phyloP scores from a whole-genome alignment of 2,888 invertebrate genomes.

The Cosmia trapezina region DNA sequence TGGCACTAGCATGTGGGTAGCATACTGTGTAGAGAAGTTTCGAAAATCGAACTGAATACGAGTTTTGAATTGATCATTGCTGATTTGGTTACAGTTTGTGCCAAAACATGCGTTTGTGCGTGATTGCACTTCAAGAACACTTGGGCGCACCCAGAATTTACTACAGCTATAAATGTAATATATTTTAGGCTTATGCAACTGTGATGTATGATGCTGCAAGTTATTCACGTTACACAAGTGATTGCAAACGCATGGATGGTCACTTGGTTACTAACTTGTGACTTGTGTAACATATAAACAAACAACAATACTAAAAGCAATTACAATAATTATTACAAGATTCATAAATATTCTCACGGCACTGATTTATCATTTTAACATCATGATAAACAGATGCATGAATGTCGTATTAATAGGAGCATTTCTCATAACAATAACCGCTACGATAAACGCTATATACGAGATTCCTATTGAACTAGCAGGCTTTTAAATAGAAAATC shows the following conservation, averaged over 20 bases:
- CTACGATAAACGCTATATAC: not conserved
- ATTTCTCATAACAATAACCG: slow-evolving; percentile 10
- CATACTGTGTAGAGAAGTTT: slow-evolving; percentile 68
- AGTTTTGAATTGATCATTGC: slow-evolving; percentile 71
- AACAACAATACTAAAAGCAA: slow-evolving; percentile 17
- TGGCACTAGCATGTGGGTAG: slow-evolving; percentile 66
- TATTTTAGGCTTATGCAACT: slow-evolving; percentile 56
- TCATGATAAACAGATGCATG: slow-evolving; percentile 27
- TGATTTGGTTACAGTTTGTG: slow-evolving; percentile 62
- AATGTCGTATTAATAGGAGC: slow-evolving; percentile 13
- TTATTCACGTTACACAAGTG: slow-evolving; percentile 54
- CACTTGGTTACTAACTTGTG: slow-evolving; percentile 29
- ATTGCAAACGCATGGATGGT: slow-evolving; percentile 23
- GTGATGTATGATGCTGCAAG: slow-evolving; percentile 49
- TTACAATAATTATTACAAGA: slow-evolving; percentile 1
- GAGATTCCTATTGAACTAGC: not conserved
- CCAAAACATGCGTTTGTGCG: slow-evolving; percentile 67
- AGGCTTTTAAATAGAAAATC: slow-evolving; percentile 6
- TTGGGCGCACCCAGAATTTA: slow-evolving; percentile 45
- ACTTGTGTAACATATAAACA: slow-evolving; percentile 15
- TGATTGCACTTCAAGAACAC: slow-evolving; percentile 63
- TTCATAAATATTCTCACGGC: slow-evolving; percentile 35
- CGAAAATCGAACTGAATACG: slow-evolving; percentile 78
- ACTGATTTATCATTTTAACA: slow-evolving; percentile 35
- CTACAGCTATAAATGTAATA: slow-evolving; percentile 17